Evolutionary conservation across 1,140 invertebrate genomes (phyloP), one percentile per base, ranked within the genome.

Genomic region (Bradysia coprophila): DNA sequence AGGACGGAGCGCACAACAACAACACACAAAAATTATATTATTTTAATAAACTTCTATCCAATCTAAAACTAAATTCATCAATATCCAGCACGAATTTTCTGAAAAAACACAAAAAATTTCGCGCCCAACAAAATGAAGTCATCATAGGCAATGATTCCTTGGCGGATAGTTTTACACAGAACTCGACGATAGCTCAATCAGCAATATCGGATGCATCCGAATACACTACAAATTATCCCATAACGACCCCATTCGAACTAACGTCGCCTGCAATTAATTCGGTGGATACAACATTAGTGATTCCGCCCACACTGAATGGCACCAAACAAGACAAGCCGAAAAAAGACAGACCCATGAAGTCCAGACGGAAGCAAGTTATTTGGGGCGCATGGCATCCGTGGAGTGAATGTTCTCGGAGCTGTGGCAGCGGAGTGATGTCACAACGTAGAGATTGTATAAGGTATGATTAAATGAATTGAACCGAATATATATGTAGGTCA

Each of bases 391-490:
- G 87, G 87, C 75, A 75, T 2, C 59, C 70, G 20, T 73, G 76
- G 18, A 75, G 73, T 34, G 64, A 73, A 4, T 93, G 88, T 57
- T 88, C 83, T 1, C 65, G 86, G 21, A 73, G 78, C 11, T 92
- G 88, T 54, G 87, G 85, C 1, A 86, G 86, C 16, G 87, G 87
- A 19, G 80, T 92, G 1, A 69, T 76, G 34, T 73, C 68, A 46
- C 79, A 85, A 55, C 72, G 67, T 32, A 68, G 79, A 50, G 68
- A 68, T 50, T 83, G 80, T 61, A 63, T 69, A 32, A 34, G 11
- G 5, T n/a, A n/a, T n/a, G n/a, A n/a, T n/a, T n/a, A n/a, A n/a
- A n/a, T n/a, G n/a, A 63, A 69, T 49, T 47, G 21, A 57, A 57
- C 40, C 59, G 57, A 42, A 52, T 59, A 32, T 49, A 49, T 36